These are phyloP conservation scores for Listronotus bonariensis DNA, from an alignment of 1,140 invertebrate genomes.

Conservation along the genomic window DNA sequence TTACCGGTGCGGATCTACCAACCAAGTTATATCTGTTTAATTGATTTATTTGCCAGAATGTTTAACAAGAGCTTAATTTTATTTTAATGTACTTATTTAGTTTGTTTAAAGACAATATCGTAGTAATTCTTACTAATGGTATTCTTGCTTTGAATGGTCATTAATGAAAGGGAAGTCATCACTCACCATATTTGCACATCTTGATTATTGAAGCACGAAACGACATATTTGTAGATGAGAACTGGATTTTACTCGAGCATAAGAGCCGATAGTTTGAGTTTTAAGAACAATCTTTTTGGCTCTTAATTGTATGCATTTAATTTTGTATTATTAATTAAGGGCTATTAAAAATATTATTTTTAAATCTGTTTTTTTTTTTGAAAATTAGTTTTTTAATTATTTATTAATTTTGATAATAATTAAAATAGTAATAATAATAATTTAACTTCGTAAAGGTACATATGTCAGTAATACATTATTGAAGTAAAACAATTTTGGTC, in stretches of 20 bases:
- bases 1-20: conserved; percentile 30
- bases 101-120: conserved; percentile 11
- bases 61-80: conserved; percentile 21
- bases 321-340: no score
- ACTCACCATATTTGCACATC: conserved; percentile 17
- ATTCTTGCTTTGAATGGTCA: conserved; percentile 10
- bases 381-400: no score
- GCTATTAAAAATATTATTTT: no score
- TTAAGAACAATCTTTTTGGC: no score
- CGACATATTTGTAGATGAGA: conserved; percentile 20
- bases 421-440: no score
- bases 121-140: conserved; percentile 19
- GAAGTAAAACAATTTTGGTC: no score
- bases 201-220: conserved; percentile 31
- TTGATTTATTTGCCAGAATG: conserved; percentile 28
- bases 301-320: no score
- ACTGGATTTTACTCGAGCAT: conserved; percentile 11
- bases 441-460: no score
- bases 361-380: no score
- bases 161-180: conserved; percentile 31
- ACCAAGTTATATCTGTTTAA: conserved; percentile 4
- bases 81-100: conserved; percentile 21
- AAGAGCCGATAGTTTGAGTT: no score
- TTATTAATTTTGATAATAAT: no score
- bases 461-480: no score